Percentiles rank a stretch among this genome's conserved stretches.
These are phyloP conservation scores for Rhopalosiphum nymphaeae DNA, from an alignment of 2,888 invertebrate genomes.

Conservation along the genomic window DNA sequence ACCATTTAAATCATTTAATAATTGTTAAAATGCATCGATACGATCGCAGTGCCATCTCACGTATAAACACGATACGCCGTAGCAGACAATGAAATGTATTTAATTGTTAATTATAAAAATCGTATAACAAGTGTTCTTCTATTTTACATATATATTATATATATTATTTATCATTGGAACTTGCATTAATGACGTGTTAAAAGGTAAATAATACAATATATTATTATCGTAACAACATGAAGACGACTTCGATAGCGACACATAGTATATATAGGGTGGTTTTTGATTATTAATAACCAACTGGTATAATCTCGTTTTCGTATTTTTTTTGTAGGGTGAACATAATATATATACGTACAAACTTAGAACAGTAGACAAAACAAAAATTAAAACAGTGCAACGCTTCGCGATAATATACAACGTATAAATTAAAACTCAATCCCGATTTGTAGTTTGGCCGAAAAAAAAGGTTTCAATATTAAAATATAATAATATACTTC, in stretches of 20 bases:
- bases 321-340: not conserved
- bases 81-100: not conserved
- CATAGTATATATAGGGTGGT: not conserved
- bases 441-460: not conserved
- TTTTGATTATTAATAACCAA: not conserved
- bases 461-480: not conserved
- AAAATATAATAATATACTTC: not conserved
- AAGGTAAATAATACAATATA: not conserved
- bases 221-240: not conserved
- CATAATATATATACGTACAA: not conserved
- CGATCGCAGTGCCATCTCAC: not conserved
- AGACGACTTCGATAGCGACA: not conserved
- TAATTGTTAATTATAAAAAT: not conserved
- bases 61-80: not conserved
- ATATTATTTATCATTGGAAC: not conserved
- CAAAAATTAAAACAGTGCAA: not conserved
- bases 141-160: not conserved
- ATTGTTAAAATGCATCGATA: not conserved
- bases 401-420: not conserved
- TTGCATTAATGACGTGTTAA: not conserved
- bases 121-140: not conserved
- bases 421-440: not conserved
- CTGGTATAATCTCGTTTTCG: not conserved
- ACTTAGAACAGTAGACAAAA: not conserved
- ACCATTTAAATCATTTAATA: not conserved